Evolutionary conservation across 2,113 vertebrate species (phyloP).

Genomic region (Ovis canadensis): DNA sequence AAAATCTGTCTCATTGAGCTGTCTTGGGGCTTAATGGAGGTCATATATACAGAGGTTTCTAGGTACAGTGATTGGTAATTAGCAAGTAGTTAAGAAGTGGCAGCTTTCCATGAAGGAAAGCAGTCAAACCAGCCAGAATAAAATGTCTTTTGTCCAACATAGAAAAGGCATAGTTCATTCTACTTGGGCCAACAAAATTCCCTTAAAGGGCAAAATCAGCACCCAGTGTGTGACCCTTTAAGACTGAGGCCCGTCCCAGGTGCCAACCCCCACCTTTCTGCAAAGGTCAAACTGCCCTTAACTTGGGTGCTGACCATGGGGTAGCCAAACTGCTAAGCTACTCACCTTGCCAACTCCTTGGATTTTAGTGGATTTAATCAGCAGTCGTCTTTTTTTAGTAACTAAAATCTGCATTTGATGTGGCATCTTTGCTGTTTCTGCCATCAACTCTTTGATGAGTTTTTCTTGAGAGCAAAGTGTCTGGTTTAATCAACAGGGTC

Average conservation of each 20-base stretch:
- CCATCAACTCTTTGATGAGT: too few species aligned
- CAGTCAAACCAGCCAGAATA: not conserved
- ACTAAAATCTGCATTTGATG: not conserved
- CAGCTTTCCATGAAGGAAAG: not conserved
- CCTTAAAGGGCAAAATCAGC: not conserved
- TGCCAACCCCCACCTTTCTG: not conserved
- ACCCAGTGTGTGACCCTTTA: not conserved
- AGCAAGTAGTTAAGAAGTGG: not conserved
- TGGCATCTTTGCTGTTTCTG: not conserved
- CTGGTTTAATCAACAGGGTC: not conserved
- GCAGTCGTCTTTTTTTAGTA: not conserved
- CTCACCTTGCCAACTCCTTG: not conserved
- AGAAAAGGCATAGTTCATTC: not conserved
- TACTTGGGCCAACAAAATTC: not conserved
- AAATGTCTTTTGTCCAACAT: not conserved
- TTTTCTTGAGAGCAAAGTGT: not conserved
- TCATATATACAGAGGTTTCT: not conserved
- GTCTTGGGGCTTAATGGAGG: not conserved
- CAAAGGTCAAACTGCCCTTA: not conserved
- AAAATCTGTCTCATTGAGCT: not conserved
- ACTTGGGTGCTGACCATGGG: not conserved
- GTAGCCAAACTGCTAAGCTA: not conserved
- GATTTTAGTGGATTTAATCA: not conserved
- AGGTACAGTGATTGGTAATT: not conserved
- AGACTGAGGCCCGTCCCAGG: not conserved